Percentiles rank a stretch among this genome's conserved stretches.
phyloP scores from a whole-genome alignment of 2,888 invertebrate species.

The Volucella inflata region DNA sequence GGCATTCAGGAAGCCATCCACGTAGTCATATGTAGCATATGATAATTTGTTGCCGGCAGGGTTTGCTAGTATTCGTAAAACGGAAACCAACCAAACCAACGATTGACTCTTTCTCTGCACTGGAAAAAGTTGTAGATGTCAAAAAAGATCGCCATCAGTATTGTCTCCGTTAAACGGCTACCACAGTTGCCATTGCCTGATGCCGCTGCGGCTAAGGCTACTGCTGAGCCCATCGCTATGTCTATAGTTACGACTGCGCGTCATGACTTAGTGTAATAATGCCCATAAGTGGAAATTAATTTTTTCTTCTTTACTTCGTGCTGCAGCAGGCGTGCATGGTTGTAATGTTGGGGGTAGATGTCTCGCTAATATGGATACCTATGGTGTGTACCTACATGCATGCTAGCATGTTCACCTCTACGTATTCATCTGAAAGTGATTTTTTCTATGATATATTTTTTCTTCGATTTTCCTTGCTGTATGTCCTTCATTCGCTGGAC shows the following conservation, averaged over 20 bases:
- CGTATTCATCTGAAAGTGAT: constrained; percentile 33
- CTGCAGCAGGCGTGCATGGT: constrained; percentile 19
- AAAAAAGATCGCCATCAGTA: constrained; percentile 66
- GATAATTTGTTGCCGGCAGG: constrained; percentile 63
- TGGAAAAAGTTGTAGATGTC: constrained; percentile 63
- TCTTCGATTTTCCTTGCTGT: background rate
- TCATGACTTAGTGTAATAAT: constrained; percentile 72
- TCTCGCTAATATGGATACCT: constrained; percentile 61
- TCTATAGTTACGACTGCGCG: background rate
- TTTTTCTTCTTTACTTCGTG: constrained; percentile 49
- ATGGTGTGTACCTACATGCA: constrained; percentile 50
- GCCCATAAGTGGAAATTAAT: constrained; percentile 74
- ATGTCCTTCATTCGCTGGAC: constrained; percentile 46
- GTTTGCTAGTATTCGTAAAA: constrained; percentile 33
- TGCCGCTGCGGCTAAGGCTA: background rate
- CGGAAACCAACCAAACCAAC: constrained; percentile 37
- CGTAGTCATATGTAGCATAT: constrained; percentile 64
- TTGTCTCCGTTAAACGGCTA: constrained; percentile 59
- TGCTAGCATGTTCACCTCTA: constrained; percentile 50
- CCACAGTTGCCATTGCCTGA: constrained; percentile 20
- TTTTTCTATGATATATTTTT: background rate
- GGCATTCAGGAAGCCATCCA: constrained; percentile 67
- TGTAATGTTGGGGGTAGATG: constrained; percentile 38
- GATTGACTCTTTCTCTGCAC: constrained; percentile 46
- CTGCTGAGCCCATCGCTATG: no score